Evolutionary conservation across 2,113 vertebrate genomes (phyloP), one percentile per base, ranked within the genome.

Genomic region (Plecturocebus donacophilus): DNA sequence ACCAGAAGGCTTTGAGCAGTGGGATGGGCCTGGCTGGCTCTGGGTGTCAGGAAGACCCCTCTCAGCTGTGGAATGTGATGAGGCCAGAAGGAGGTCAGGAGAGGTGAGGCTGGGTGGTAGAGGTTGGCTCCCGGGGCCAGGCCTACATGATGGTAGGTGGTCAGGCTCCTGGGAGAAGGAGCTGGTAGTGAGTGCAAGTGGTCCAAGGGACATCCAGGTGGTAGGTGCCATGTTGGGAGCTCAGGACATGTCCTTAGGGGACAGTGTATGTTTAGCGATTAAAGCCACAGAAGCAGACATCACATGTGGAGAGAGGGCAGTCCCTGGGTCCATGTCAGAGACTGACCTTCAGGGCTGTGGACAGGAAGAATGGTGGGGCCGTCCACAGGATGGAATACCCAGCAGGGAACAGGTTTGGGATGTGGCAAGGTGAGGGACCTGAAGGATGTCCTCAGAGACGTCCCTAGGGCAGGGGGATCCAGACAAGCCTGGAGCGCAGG

Each of bases 1-100:
- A 45, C 12, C 11, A 23, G 66, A 47, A 40, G 21, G 38, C 35
- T 13, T 1, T 0, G 0, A 47, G 20, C 5, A 20, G 40, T 12
- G 32, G 58, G 52, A 27, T 4, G 5, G 87, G 64, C 27, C 40
- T 12, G 52, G 61, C 54, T 0, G 0, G 13, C 61, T n/a, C 38
- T 38, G 45, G 17, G 25, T 17, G 42, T 68, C 75, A 77, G 64
- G 5, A 64, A 42, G 54, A 42, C 32, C 25, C 10, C 23, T n/a
- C 35, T 38, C 52, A 52, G 35, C 56, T 82, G 6, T 1, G 21
- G 35, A 42, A 11, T 23, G 23, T 5, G 8, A 9, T 0, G 1
- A 79, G 76, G 5, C 25, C 17, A 32, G 42, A 27, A 5, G 68
- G 45, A 68, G 68, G 40, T 35, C 70, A 14, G 35, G 56, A 54